A percentile compares a stretch with the other conserved stretches of the same genome.
Conservation (phyloP, 2,888 invertebrate genomes). For the Lycocerus yunnanus region DNA sequence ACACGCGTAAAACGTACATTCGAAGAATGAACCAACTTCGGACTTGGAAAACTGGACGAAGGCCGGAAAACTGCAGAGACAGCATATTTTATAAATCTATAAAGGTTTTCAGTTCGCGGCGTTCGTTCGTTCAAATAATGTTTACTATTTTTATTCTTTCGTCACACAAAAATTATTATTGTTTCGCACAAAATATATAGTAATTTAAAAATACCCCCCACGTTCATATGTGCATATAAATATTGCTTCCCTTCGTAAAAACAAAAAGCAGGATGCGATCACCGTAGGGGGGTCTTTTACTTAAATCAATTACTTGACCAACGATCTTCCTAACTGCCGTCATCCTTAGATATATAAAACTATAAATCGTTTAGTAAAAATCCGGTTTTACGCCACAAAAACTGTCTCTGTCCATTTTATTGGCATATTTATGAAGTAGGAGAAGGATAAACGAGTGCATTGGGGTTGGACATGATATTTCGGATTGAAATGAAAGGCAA, state of each 20-base stretch:
- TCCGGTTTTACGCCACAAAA: slow-evolving; percentile 40
- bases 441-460: slow-evolving; percentile 42
- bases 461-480: slow-evolving; percentile 29
- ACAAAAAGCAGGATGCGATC: slow-evolving; percentile 23
- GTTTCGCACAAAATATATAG: not conserved
- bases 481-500: slow-evolving; percentile 45
- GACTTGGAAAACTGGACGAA: slow-evolving; percentile 34
- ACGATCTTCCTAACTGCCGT: slow-evolving; percentile 46
- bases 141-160: not conserved
- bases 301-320: slow-evolving; percentile 49
- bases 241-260: slow-evolving; percentile 18
- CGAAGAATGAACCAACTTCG: slow-evolving; percentile 26
- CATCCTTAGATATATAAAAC: slow-evolving; percentile 47
- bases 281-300: slow-evolving; percentile 34
- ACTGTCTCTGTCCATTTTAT: slow-evolving; percentile 44
- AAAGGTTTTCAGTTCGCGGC: slow-evolving; percentile 35
- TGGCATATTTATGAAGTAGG: slow-evolving; percentile 51
- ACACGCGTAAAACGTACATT: slow-evolving; percentile 25
- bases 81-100: slow-evolving; percentile 46
- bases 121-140: slow-evolving; percentile 3
- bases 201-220: not conserved
- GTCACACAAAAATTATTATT: not conserved
- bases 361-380: slow-evolving; percentile 50
- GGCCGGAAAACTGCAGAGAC: slow-evolving; percentile 39
- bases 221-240: not conserved